Percentiles rank a stretch among this genome's conserved stretches.
phyloP scores from a whole-genome alignment of 2,113 vertebrate genomes.

The Emydura subglobosa region DNA sequence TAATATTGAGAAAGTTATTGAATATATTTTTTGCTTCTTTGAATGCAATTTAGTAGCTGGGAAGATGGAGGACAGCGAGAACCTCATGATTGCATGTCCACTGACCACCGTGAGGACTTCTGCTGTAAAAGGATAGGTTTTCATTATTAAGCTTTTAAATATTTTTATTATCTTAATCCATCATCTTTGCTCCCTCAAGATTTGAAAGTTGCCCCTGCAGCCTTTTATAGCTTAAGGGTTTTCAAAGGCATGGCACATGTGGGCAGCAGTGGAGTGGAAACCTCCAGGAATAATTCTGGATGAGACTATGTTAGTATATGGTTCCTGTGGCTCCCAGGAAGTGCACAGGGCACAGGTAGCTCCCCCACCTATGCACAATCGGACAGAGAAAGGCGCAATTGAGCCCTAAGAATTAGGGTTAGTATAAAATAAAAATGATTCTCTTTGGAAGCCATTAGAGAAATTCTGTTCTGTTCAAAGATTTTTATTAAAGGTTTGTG shows the following conservation, averaged over 20 bases:
- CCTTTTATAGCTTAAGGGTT: background rate
- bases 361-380: background rate
- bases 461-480: background rate
- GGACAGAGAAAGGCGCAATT: background rate
- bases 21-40: background rate
- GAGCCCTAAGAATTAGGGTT: background rate
- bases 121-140: background rate
- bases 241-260: background rate
- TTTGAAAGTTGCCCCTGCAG: background rate
- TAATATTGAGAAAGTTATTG: background rate
- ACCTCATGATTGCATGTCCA: background rate
- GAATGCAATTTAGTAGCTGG: accelerated
- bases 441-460: background rate
- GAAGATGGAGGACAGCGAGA: background rate
- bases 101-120: background rate
- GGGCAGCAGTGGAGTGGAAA: background rate
- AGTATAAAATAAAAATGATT: background rate
- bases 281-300: background rate
- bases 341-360: background rate
- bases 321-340: background rate
- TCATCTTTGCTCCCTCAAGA: background rate
- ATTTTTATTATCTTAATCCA: background rate
- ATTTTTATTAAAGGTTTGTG: background rate
- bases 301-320: background rate
- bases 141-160: background rate